Conservation (phyloP, 2,888 invertebrate genomes). For the Eupithecia dodoneata region DNA sequence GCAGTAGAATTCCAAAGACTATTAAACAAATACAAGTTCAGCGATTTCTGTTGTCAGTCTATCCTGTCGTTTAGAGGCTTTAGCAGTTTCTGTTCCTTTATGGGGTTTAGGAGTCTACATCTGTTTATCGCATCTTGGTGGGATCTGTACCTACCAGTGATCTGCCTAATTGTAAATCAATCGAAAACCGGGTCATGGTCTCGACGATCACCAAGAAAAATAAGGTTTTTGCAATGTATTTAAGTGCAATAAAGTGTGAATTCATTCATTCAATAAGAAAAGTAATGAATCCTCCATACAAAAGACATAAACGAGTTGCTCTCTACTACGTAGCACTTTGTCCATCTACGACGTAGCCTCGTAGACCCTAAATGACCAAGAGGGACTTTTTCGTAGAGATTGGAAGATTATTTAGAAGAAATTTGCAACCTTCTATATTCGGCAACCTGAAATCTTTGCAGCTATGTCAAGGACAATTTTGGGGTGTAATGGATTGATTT, state of each 20-base stretch:
- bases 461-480: constrained; percentile 24
- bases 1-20: background rate
- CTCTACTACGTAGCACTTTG: constrained; percentile 13
- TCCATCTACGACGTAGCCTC: constrained; percentile 20
- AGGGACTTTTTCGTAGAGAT: constrained; percentile 6
- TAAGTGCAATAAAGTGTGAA: too few species aligned
- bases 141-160: background rate
- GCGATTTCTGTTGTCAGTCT: background rate
- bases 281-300: background rate
- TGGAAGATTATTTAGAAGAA: background rate
- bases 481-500: background rate
- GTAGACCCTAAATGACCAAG: constrained; percentile 6
- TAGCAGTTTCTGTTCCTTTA: background rate
- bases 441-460: constrained; percentile 8
- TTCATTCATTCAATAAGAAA: background rate
- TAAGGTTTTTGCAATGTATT: too few species aligned
- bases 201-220: background rate
- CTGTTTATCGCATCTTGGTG: background rate
- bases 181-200: background rate
- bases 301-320: constrained; percentile 28
- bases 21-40: background rate
- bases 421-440: constrained; percentile 6
- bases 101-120: background rate
- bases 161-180: background rate
- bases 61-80: background rate